Evolutionary conservation across 2,113 vertebrate species (phyloP).

Genomic region (Anthoscopus minutus): DNA sequence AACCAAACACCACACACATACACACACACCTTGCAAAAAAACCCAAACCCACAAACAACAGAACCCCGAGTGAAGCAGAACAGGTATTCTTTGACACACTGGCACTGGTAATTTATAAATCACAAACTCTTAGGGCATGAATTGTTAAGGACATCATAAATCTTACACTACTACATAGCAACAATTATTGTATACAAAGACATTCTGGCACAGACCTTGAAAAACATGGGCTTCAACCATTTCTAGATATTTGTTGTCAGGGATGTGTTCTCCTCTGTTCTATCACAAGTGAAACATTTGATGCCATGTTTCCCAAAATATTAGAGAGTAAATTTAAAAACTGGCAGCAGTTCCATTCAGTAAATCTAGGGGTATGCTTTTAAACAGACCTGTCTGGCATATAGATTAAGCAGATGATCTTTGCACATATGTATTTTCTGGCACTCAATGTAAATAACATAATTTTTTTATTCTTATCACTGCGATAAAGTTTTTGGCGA

Average conservation of each 20-base stretch:
- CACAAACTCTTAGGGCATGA: background rate
- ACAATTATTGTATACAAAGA: background rate
- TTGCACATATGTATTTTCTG: background rate
- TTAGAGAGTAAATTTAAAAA: background rate
- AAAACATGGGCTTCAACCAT: fast-evolving
- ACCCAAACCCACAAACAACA: background rate
- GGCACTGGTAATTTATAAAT: background rate
- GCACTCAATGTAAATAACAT: background rate
- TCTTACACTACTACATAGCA: background rate
- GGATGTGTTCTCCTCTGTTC: background rate
- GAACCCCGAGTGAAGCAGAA: background rate
- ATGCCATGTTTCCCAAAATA: background rate
- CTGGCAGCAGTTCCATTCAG: background rate
- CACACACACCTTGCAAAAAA: background rate
- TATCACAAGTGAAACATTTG: background rate
- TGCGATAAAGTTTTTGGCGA: background rate
- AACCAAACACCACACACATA: background rate
- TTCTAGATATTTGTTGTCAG: background rate
- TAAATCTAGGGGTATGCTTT: background rate
- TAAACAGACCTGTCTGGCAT: background rate
- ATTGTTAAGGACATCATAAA: constrained; percentile 17
- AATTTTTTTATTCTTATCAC: background rate
- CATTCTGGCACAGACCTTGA: background rate
- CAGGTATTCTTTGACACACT: background rate
- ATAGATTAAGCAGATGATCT: background rate